Evolutionary conservation across 1,140 invertebrate species (phyloP).

Genomic region (Bombus confusus): DNA sequence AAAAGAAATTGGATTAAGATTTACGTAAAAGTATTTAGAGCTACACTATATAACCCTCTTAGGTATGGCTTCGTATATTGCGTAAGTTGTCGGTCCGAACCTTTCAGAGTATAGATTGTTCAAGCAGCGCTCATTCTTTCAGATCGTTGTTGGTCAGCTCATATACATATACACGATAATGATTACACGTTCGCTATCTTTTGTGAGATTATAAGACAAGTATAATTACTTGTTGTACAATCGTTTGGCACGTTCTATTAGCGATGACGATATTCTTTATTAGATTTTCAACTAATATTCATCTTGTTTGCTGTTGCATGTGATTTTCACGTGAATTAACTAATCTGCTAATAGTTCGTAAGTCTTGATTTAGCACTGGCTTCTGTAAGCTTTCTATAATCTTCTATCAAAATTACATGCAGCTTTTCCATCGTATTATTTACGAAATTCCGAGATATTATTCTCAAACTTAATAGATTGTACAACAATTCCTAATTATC

Average conservation of each 20-base stretch:
- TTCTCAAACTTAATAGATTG: neutral
- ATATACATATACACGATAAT: neutral
- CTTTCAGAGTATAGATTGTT: conserved; percentile 14
- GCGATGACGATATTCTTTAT: neutral
- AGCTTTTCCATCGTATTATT: neutral
- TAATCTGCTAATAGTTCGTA: neutral
- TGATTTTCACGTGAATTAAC: neutral
- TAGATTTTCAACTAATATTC: neutral
- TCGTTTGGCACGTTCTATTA: no score
- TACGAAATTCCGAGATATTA: neutral
- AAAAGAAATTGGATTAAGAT: conserved; percentile 70
- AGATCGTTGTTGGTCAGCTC: neutral
- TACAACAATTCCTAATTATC: neutral
- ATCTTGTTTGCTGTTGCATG: neutral
- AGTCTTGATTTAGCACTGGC: neutral
- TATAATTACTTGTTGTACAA: neutral
- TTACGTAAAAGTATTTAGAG: conserved; percentile 72
- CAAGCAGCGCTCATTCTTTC: conserved; percentile 3
- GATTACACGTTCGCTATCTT: neutral
- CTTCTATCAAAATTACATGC: neutral
- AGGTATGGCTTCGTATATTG: conserved; percentile 50
- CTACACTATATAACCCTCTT: conserved; percentile 41
- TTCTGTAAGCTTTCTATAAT: neutral
- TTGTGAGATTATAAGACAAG: neutral
- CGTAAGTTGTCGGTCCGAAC: conserved; percentile 28